phyloP scores from a whole-genome alignment of 2,797 vertebrate species.

The Numenius phaeopus region DNA sequence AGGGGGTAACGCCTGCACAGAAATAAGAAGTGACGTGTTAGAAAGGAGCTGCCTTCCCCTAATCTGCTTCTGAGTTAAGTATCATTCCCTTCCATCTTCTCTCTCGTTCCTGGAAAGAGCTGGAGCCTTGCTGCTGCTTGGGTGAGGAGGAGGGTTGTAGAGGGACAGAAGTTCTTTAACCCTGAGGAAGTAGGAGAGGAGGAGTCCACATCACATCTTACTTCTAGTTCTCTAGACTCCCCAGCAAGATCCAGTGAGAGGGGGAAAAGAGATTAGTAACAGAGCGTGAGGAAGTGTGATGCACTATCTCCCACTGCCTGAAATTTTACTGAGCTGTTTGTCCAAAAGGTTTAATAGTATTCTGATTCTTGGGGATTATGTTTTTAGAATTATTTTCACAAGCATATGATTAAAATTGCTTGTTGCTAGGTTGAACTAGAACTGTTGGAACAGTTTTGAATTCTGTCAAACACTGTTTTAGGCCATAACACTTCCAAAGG shows the following conservation, averaged over 20 bases:
- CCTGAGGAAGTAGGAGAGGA: not conserved
- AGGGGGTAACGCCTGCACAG: not conserved
- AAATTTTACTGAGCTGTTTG: not conserved
- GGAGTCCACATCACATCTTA: not conserved
- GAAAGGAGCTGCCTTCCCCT: not conserved
- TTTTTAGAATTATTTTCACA: not conserved
- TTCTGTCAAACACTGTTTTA: not conserved
- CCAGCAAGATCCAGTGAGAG: not conserved
- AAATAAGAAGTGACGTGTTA: not conserved
- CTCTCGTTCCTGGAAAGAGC: not conserved
- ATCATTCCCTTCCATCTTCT: rapidly evolving
- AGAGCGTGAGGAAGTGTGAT: not conserved
- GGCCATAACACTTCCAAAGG: not conserved
- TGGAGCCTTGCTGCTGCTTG: rapidly evolving
- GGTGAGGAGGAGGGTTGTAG: not conserved
- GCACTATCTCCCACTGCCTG: rapidly evolving
- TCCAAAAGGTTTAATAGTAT: not conserved
- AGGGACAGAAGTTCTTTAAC: not conserved
- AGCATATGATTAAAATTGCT: not conserved
- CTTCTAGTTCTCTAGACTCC: not conserved
- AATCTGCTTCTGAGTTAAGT: not conserved
- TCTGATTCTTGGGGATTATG: not conserved
- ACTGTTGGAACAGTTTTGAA: not conserved
- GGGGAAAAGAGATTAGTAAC: not conserved
- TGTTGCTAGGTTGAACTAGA: not conserved